These are phyloP conservation scores for Linnaemya vulpina DNA, from an alignment of 2,888 invertebrate genomes.

Conservation along the genomic window DNA sequence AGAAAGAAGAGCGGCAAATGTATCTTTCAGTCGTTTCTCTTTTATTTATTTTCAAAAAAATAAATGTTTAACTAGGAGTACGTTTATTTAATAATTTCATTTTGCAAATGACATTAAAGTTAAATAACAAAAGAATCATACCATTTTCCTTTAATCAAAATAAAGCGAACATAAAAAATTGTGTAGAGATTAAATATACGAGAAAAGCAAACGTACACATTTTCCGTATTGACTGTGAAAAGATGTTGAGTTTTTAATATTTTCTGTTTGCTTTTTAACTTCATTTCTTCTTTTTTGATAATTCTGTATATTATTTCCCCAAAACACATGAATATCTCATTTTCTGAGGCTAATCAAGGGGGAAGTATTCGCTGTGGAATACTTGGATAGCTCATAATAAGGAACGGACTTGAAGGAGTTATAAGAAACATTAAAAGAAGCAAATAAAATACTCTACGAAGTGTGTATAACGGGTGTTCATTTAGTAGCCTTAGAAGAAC, in stretches of 20 bases:
- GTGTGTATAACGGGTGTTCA: no score
- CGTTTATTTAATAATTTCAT: constrained; percentile 80
- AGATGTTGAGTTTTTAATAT: constrained; percentile 47
- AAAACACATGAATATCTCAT: constrained; percentile 43
- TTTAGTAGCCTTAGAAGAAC: no score
- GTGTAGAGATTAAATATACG: constrained; percentile 24
- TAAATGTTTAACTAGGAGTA: constrained; percentile 68
- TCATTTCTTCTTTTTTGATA: constrained; percentile 39
- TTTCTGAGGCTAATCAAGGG: constrained; percentile 29
- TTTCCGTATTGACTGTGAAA: background rate
- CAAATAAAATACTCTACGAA: no score
- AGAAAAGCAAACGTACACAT: background rate
- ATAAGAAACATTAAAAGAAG: no score
- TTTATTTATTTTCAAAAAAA: constrained; percentile 17
- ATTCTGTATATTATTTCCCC: constrained; percentile 47
- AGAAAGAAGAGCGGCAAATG: constrained; percentile 52
- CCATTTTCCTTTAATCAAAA: constrained; percentile 70
- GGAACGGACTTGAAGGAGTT: no score
- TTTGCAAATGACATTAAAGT: constrained; percentile 81
- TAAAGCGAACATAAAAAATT: constrained; percentile 71
- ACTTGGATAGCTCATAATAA: no score
- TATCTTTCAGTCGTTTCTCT: constrained; percentile 55
- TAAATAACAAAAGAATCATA: constrained; percentile 78
- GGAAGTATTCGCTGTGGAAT: constrained; percentile 4
- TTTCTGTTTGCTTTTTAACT: constrained; percentile 16